A percentile compares a stretch with the other conserved stretches of the same genome.
Conservation (phyloP, 1,140 invertebrate genomes). For the Drosophila lacteicornis region DNA sequence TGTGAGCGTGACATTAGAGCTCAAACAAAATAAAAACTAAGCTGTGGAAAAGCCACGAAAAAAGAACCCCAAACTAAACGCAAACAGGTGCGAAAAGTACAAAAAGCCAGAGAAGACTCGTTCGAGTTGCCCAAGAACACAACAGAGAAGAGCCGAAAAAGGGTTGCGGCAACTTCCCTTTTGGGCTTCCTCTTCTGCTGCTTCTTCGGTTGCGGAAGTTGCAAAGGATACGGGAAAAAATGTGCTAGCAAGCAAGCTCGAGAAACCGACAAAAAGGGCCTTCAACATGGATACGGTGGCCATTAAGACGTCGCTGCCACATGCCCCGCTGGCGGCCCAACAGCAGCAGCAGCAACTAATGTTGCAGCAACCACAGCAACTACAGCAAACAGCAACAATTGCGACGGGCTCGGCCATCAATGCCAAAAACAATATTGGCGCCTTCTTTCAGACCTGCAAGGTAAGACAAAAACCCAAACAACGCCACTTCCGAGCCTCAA, state of each 20-base stretch:
- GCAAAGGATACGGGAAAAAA: conserved; percentile 16
- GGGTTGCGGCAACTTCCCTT: conserved; percentile 64
- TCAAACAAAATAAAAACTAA: conserved; percentile 33
- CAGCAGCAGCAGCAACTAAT: conserved; percentile 49
- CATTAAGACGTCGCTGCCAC: conserved; percentile 79
- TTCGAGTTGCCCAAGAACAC: conserved; percentile 39
- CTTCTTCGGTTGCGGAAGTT: conserved; percentile 47
- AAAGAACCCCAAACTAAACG: conserved; percentile 18
- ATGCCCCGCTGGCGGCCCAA: conserved; percentile 70
- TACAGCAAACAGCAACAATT: conserved; percentile 46
- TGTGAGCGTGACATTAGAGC: conserved; percentile 37
- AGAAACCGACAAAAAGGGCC: background rate
- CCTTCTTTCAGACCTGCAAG: conserved; percentile 85
- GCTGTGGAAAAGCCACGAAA: conserved; percentile 15
- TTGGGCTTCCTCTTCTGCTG: conserved; percentile 16
- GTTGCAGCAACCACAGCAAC: conserved; percentile 37
- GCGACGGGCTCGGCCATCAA: conserved; percentile 30
- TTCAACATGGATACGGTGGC: conserved; percentile 77
- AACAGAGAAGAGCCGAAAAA: conserved; percentile 32
- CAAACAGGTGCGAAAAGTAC: conserved; percentile 59
- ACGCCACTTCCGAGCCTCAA: background rate
- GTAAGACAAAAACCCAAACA: conserved; percentile 52
- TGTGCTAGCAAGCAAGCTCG: conserved; percentile 21
- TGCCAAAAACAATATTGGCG: conserved; percentile 79
- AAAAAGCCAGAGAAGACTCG: conserved; percentile 14